Base-by-base conservation (phyloP, 1,140 invertebrate genomes). In the Papilio polytes region DNA sequence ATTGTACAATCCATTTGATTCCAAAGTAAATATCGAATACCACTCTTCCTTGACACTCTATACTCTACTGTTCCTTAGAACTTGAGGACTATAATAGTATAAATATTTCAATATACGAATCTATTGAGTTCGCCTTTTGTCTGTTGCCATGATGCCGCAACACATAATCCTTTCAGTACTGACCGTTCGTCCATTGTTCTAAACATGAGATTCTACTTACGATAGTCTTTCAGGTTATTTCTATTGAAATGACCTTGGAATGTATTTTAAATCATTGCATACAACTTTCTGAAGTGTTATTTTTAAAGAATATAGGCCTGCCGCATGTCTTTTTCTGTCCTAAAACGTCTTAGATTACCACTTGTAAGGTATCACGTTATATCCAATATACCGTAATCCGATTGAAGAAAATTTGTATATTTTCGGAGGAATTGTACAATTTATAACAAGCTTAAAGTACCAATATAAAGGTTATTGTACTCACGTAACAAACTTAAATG, bases 381-480 rank as follows among this genome's bases (percentile, higher is more conserved):
- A 82, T 86, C 78, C 63, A 85, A 80, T 83, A 82, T 80, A 63
- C 59, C 77, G 83, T 89, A 89, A 91, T 89, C 87, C 87, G 86
- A 88, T 91, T 90, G 70, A 46, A 84, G 81, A 70, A 86, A 85
- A 44, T 80, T 80, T 66, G 80, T 79, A 51, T 59, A 66, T 80
- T 53, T 80, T 78, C 36, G 7, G 70, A 56, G 31, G 10, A n/a
- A 78, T 63, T 31, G 18, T 36, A 31, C 20, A 41, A 12, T 59
- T 77, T 31, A 18, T 12, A 12, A 31, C 18, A 41, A 18, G 36
- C 2, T 78, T 41, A 63, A 56, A 2, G n/a, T 56, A 56, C 53
- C n/a, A 56, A 78, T 78, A 66, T 66, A 53, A 18, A 44, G 36
- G 77, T 66, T 26, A 70, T 70, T 31, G 63, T 36, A 31, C 41